phyloP scores from a whole-genome alignment of 2,113 vertebrate genomes.

The Calidris pygmaea region DNA sequence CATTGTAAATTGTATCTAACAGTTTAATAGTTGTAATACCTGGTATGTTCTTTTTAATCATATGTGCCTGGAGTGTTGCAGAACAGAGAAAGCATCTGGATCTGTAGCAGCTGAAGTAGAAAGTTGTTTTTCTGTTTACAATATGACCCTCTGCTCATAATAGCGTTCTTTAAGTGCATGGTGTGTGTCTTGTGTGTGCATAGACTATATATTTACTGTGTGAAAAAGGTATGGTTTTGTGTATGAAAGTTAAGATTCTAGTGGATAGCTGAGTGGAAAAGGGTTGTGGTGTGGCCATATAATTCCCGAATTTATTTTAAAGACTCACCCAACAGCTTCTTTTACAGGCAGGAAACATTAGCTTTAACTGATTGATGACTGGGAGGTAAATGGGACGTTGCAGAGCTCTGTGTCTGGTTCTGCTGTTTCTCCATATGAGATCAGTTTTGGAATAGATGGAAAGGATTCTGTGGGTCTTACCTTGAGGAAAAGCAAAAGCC shows the following conservation, averaged over 20 bases:
- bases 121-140: constrained; percentile 55
- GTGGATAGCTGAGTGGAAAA: not conserved
- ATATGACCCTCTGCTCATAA: not conserved
- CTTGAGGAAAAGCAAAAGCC: not conserved
- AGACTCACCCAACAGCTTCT: not conserved
- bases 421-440: not conserved
- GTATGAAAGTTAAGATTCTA: not conserved
- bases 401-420: not conserved
- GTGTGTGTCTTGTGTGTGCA: fast-evolving
- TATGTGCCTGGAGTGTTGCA: constrained; percentile 12
- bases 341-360: not conserved
- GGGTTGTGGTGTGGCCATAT: not conserved
- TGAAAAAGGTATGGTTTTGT: not conserved
- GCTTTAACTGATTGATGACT: not conserved
- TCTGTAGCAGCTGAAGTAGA: constrained; percentile 32
- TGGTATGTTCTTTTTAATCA: constrained; percentile 46
- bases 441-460: not conserved
- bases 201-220: not conserved
- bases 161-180: not conserved
- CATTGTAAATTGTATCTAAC: constrained; percentile 55
- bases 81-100: constrained; percentile 61
- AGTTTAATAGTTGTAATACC: constrained; percentile 48
- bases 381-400: not conserved
- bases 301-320: not conserved
- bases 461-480: not conserved